Evolutionary conservation across 37 sponge, comb jelly and placozoan genomes (phyloP).

Genomic region (Oopsacas minuta): DNA sequence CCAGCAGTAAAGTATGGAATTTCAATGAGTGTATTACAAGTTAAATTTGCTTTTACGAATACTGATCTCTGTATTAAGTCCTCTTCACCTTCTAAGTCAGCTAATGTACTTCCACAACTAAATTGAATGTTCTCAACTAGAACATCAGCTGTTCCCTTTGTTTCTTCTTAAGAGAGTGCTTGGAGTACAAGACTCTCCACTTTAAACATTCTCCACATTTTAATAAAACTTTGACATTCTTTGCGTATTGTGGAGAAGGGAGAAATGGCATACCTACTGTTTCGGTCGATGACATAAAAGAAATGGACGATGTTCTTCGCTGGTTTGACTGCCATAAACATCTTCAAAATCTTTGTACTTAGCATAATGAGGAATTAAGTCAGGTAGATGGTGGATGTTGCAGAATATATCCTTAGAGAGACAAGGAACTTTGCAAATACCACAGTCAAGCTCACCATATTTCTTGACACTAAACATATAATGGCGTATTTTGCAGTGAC

Average conservation of each 20-base stretch:
- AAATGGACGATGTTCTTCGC: slow-evolving; percentile 26
- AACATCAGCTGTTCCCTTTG: slow-evolving; percentile 15
- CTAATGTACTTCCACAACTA: slow-evolving; percentile 24
- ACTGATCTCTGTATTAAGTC: slow-evolving; percentile 18
- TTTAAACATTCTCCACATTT: slow-evolving; percentile 30
- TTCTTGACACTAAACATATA: slow-evolving; percentile 34
- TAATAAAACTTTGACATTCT: slow-evolving; percentile 31
- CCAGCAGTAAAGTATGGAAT: slow-evolving; percentile 37
- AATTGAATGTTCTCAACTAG: slow-evolving; percentile 19
- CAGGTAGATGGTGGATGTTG: slow-evolving; percentile 29
- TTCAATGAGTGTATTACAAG: slow-evolving; percentile 27
- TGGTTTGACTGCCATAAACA: slow-evolving; percentile 21
- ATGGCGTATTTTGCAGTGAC: slow-evolving; percentile 26
- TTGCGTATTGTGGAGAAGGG: slow-evolving; percentile 35
- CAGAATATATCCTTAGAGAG: slow-evolving; percentile 30
- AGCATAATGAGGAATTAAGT: slow-evolving; percentile 26
- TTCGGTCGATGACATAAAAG: background rate
- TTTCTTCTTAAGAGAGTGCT: slow-evolving; percentile 22
- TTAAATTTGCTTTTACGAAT: background rate
- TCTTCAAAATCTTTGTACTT: slow-evolving; percentile 25
- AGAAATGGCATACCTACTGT: slow-evolving; percentile 27
- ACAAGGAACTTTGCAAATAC: slow-evolving; percentile 30
- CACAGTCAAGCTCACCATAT: slow-evolving; percentile 21
- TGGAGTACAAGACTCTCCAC: slow-evolving; percentile 29
- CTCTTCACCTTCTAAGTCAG: slow-evolving; percentile 20